A percentile compares a stretch with the other conserved stretches of the same genome.
Evolutionary conservation across 2,888 invertebrate species (phyloP).

Genomic region (Tachina fera): DNA sequence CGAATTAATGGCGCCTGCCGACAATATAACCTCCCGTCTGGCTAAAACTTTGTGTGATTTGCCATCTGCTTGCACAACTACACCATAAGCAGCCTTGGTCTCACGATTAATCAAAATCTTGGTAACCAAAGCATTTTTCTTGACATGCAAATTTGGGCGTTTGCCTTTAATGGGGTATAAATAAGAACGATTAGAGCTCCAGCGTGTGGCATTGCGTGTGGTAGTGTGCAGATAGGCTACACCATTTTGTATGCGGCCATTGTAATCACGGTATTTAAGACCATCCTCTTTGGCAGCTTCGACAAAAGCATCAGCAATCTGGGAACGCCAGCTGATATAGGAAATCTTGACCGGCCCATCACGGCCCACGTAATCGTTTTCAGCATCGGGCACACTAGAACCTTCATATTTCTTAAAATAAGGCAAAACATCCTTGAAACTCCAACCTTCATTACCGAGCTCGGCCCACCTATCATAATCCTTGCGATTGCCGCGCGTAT

Average conservation of each 20-base stretch:
- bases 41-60: constrained; percentile 84
- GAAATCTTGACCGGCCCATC: constrained; percentile 85
- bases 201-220: constrained; percentile 85
- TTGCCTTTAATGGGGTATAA: constrained; percentile 84
- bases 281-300: constrained; percentile 86
- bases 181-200: constrained; percentile 86
- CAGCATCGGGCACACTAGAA: constrained; percentile 85
- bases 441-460: constrained; percentile 89
- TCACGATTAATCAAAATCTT: constrained; percentile 84
- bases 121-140: constrained; percentile 84
- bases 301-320: constrained; percentile 86
- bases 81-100: constrained; percentile 84
- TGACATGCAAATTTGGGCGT: constrained; percentile 85
- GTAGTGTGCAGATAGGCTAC: constrained; percentile 87
- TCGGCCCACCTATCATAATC: constrained; percentile 91
- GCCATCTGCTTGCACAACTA: constrained; percentile 84
- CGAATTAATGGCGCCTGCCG: constrained; percentile 90
- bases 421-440: constrained; percentile 88
- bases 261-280: constrained; percentile 87
- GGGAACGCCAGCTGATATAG: constrained; percentile 85
- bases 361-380: constrained; percentile 83
- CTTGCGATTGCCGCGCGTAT: constrained; percentile 87
- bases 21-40: constrained; percentile 87
- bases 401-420: constrained; percentile 92
- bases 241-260: constrained; percentile 86